Percentiles rank a stretch among this genome's conserved stretches.
Conservation (phyloP, 2,113 vertebrate species). For the Meriones unguiculatus region DNA sequence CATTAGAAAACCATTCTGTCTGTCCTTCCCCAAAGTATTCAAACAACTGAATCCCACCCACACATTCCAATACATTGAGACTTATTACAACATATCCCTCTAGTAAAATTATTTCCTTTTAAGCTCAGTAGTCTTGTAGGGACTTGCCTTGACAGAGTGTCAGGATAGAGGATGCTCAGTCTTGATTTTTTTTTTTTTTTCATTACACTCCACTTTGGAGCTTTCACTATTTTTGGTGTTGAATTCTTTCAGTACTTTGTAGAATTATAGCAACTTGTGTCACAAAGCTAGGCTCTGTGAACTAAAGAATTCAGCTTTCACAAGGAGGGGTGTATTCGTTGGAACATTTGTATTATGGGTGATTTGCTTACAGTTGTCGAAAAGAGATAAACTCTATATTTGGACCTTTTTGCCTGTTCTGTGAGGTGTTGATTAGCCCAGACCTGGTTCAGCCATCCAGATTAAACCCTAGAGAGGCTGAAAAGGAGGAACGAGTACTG, state of each 20-base stretch:
- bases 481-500: constrained; percentile 20
- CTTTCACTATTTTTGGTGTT: constrained; percentile 12
- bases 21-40: neutral
- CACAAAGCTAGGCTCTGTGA: neutral
- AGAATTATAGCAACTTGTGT: neutral
- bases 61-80: neutral
- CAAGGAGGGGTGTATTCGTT: neutral
- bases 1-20: constrained; percentile 16
- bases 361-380: neutral
- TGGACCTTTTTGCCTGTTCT: neutral
- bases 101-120: neutral
- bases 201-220: neutral
- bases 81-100: neutral
- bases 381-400: neutral
- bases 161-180: neutral
- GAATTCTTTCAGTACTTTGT: neutral
- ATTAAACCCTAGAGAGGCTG: constrained; percentile 59
- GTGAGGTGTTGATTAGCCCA: constrained; percentile 25
- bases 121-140: neutral
- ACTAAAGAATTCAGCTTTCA: neutral
- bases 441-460: constrained; percentile 42
- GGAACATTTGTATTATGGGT: neutral
- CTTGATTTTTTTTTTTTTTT: neutral
- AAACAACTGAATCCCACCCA: neutral
- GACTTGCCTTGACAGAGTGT: neutral